Conservation (phyloP, 2,888 invertebrate genomes). For the Thalpophila matura region DNA sequence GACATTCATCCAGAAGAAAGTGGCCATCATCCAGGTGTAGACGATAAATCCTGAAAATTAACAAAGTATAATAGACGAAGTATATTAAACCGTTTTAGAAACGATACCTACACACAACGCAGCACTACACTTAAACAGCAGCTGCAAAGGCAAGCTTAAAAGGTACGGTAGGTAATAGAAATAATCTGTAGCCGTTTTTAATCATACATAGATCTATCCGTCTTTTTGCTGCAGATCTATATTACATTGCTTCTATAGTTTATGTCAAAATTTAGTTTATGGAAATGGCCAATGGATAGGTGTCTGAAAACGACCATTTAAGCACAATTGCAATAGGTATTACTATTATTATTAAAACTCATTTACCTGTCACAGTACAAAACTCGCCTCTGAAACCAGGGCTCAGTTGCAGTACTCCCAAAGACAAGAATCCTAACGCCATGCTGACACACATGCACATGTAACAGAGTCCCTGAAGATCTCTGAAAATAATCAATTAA, state of each 20-base stretch:
- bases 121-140: not conserved
- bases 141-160: not conserved
- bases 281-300: too few relatives aligned
- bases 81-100: conserved; percentile 2
- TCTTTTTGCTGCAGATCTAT: too few relatives aligned
- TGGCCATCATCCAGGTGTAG: conserved; percentile 92
- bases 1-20: conserved; percentile 94
- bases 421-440: conserved; percentile 90
- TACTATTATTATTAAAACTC: not conserved
- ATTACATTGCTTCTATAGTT: too few relatives aligned
- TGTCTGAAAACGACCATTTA: too few relatives aligned
- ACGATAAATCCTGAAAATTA: conserved; percentile 87
- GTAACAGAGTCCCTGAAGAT: conserved; percentile 92
- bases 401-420: conserved; percentile 90
- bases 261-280: too few relatives aligned
- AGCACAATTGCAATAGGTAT: too few relatives aligned
- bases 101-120: too few relatives aligned
- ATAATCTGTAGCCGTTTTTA: too few relatives aligned
- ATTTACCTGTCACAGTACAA: conserved; percentile 90
- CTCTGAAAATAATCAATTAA: conserved; percentile 75
- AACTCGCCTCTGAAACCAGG: conserved; percentile 74
- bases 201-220: too few relatives aligned
- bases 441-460: conserved; percentile 91
- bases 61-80: too few relatives aligned
- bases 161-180: too few relatives aligned